Conservation (phyloP, 2,113 vertebrate genomes). For the Dicrurus megarhynchus region DNA sequence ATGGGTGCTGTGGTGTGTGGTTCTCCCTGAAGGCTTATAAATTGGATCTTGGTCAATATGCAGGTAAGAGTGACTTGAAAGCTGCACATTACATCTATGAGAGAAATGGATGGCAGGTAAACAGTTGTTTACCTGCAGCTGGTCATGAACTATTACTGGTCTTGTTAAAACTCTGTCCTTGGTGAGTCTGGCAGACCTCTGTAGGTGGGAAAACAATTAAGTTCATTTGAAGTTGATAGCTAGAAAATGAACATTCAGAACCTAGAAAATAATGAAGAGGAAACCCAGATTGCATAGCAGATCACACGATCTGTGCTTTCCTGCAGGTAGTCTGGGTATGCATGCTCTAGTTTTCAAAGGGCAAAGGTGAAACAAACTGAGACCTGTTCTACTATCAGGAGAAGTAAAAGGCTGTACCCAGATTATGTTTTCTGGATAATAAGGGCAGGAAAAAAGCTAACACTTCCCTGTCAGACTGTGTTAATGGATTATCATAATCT, state of each 20-base stretch:
- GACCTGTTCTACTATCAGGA: neutral
- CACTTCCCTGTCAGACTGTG: neutral
- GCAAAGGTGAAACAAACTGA: neutral
- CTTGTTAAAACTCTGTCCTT: neutral
- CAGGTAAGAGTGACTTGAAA: neutral
- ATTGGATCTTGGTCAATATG: neutral
- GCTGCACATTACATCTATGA: neutral
- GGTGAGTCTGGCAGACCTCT: neutral
- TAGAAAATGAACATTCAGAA: neutral
- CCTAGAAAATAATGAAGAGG: neutral
- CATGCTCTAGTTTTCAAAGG: neutral
- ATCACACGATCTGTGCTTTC: neutral
- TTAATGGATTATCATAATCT: neutral
- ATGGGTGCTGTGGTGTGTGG: neutral
- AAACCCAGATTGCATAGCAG: neutral
- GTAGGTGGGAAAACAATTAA: neutral
- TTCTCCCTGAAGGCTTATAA: neutral
- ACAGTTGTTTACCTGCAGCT: neutral
- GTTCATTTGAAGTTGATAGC: neutral
- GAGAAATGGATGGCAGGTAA: neutral
- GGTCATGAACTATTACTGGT: neutral
- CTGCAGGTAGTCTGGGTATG: neutral
- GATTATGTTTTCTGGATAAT: neutral
- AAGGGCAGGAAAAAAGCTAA: neutral
- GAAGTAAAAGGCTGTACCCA: neutral